Evolutionary conservation across 2,797 vertebrate genomes (phyloP).

Genomic region (Catharus ustulatus): DNA sequence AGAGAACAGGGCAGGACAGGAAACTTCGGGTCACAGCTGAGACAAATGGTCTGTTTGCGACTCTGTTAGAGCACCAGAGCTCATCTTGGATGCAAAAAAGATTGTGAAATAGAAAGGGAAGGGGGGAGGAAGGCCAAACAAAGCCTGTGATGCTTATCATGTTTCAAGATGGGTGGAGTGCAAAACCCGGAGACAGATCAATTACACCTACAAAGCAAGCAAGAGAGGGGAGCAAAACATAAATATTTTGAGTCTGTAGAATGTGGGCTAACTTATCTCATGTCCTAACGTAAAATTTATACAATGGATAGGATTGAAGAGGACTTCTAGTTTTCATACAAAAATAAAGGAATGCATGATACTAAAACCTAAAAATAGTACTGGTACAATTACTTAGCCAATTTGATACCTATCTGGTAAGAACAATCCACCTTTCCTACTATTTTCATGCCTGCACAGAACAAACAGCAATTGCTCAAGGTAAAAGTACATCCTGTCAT

Average conservation of each 20-base stretch:
- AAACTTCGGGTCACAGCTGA: slow-evolving; percentile 57
- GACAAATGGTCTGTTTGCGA: slow-evolving; percentile 36
- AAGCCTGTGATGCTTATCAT: neutral
- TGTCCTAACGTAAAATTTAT: neutral
- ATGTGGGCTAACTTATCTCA: slow-evolving; percentile 40
- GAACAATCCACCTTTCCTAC: neutral
- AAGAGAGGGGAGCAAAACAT: slow-evolving; percentile 37
- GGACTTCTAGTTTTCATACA: neutral
- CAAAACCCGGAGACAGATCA: slow-evolving; percentile 30
- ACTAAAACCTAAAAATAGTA: slow-evolving; percentile 7
- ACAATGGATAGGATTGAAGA: neutral
- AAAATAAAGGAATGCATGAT: slow-evolving; percentile 7
- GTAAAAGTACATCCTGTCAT: neutral
- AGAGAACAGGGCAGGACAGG: slow-evolving; percentile 66
- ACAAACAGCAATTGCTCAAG: neutral
- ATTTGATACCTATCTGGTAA: neutral
- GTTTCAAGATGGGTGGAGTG: slow-evolving; percentile 45
- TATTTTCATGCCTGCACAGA: neutral
- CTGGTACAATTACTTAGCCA: neutral
- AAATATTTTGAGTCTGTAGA: slow-evolving; percentile 61
- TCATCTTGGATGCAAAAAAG: slow-evolving; percentile 10
- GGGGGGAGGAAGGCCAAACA: neutral
- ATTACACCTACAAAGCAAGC: slow-evolving; percentile 27
- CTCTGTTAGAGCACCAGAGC: neutral
- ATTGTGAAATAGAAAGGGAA: slow-evolving; percentile 30